Evolutionary conservation across 2,797 vertebrate genomes (phyloP), one percentile per base, ranked within the genome.

Genomic region (Triplophysa bombifrons): DNA sequence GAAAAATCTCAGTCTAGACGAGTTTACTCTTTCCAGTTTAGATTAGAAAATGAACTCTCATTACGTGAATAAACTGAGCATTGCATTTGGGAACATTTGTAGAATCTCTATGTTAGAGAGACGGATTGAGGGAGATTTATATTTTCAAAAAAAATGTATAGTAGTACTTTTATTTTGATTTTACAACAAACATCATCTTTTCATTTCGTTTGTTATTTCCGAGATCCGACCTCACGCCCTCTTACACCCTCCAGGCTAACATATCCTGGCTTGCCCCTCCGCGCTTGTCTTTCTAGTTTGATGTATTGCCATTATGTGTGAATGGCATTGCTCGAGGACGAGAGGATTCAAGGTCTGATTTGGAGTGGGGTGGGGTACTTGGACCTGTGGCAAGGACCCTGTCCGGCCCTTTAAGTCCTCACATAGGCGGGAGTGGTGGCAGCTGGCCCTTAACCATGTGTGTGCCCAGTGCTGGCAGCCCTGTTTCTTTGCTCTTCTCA

Each of bases 391-490:
- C 78, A 61, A 80, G 80, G 77, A 61, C 50, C 76, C 60, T 72
- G 56, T 78, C 68, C 76, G 63, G 51, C 60, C 77, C 61, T 79
- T 70, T 56, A 79, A 72, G 69, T 80, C 70, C 67, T 85, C 61
- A 85, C 44, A 65, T 64, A 63, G 74, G 74, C 75, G 71, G 72
- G 72, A 79, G 48, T 74, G 53, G 4, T 82, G 80, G 85, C 81
- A 81, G 66, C 66, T 53, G 73, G 69, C 83, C 74, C 72, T 72
- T 75, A 76, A 82, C 75, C 72, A 82, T 76, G 71, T 82, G 74
- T 55, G 41, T 80, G 78, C 85, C 80, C 80, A 74, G 83, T 72
- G 63, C 66, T 81, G 74, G 79, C 73, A 64, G 56, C 66, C 27
- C 66, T 25, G 69, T 80, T 55, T 65, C 84, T 73, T 76, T 80